Evolutionary conservation across 2,888 invertebrate species (phyloP), one percentile per base, ranked within the genome.

Genomic region (Plagodis dolabraria): DNA sequence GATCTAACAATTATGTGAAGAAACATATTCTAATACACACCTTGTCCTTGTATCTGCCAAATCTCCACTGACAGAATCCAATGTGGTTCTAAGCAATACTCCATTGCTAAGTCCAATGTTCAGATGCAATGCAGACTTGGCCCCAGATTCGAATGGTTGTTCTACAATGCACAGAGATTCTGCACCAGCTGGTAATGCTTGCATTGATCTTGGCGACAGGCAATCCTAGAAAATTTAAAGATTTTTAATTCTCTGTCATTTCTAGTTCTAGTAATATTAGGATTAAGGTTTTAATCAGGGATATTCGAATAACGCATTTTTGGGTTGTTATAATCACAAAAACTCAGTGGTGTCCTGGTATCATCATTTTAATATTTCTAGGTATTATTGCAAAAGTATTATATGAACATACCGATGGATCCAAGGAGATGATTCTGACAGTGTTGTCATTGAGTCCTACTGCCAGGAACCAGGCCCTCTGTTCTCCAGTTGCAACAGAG

Each of bases 81-180:
- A 92, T 5, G 99, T 98, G 2, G 98, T 98, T 76, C 99, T 94
- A 55, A 99, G 89, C 60, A 99, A 87, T 35, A 98, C 98, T 55
- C 99, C 99, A 88, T 99, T 99, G 92, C 98, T 98, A 33, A 99
- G 92, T 0, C 99, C 99, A 83, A 99, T 99, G 82, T 99, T 99
- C 35, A 99, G 93, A 88, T 98, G 99, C 22, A 99, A 93, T 36
- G 96, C 95, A 63, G 94, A 94, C 57, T 94, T 94, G 0, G 95
- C 94, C 47, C 97, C 96, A 44, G 95, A 94, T 68, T 95, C 94
- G 65, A 94, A 93, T 33, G 95, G 95, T 70, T 94, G 93, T 89
- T 99, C 99, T 0, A 99, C 98, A 67, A 99, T 97, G 83, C 99
- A 99, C 7, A 99, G 93, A 0, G 99, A 99, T 87, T 99, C 99